phyloP scores from a whole-genome alignment of 2,113 vertebrate genomes.

The Camelus bactrianus region DNA sequence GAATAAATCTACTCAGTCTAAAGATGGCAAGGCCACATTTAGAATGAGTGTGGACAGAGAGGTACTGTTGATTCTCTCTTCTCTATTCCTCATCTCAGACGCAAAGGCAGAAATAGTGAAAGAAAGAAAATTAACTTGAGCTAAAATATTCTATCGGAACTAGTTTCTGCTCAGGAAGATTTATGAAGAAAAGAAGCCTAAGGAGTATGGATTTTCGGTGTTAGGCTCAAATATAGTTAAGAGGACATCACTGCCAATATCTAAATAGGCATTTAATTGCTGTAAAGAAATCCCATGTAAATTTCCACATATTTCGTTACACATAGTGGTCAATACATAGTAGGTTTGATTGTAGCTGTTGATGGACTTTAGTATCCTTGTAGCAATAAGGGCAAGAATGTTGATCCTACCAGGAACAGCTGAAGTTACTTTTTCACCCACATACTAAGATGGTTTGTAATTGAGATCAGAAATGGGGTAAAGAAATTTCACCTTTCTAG shows the following conservation, averaged over 20 bases:
- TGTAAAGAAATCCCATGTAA: slow-evolving; percentile 29
- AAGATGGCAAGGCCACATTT: slow-evolving; percentile 53
- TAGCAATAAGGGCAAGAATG: neutral
- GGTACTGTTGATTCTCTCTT: neutral
- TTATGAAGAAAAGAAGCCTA: neutral
- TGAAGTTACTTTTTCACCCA: slow-evolving; percentile 37
- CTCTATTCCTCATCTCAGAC: neutral
- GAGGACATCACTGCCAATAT: neutral
- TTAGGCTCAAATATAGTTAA: slow-evolving; percentile 16
- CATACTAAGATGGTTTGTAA: slow-evolving; percentile 40
- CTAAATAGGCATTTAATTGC: neutral
- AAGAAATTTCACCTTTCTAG: slow-evolving; percentile 21
- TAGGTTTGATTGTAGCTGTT: neutral
- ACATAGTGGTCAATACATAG: neutral
- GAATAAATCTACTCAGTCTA: slow-evolving; percentile 6
- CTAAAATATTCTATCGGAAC: neutral
- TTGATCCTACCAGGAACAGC: neutral
- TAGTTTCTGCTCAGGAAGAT: slow-evolving; percentile 48
- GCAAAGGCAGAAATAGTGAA: slow-evolving; percentile 40
- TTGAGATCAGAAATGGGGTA: neutral
- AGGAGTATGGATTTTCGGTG: neutral
- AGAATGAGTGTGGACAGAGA: slow-evolving; percentile 49
- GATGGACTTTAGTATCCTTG: neutral
- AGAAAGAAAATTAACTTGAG: slow-evolving; percentile 27
- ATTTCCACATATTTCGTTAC: neutral